Base-by-base conservation (phyloP, 2,113 vertebrate genomes). In the Actenoides hombroni region DNA sequence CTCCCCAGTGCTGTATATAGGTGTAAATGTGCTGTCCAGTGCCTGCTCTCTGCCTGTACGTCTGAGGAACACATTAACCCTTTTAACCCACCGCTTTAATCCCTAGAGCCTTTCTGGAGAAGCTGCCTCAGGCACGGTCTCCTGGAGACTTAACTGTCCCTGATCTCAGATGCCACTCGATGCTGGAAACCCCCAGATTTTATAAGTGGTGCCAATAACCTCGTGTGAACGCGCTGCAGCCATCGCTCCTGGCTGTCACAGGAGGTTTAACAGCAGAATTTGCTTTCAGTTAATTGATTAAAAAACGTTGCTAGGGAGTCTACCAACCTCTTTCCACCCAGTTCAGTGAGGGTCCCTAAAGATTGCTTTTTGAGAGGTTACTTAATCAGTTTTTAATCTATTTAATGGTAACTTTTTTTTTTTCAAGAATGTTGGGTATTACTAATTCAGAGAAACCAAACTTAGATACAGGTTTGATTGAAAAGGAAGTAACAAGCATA, bases 121-220 rank as follows among this genome's bases (percentile, higher is more conserved):
- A 84, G 69, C 90, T 86, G 82, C 78, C 67, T 76, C 0, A 14
- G 92, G 74, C 78, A 75, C 2, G 2, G 17, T 82, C 76, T 92
- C 78, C 82, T 25, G 78, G 48, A 85, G 85, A 3, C 19, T 69
- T 64, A 33, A 86, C 65, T 85, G 83, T 53, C 21, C 28, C 5
- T 19, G n/a, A 35, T 86, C 67, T 83, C 79, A 84, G 74, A 85
- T 82, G 94, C 53, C 44, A 26, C 78, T 80, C 42, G 79, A 51
- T 61, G 67, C 48, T 83, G 90, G 82, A 94, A 94, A 85, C 9
- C 59, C 74, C 35, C 83, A 16, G 88, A 83, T 86, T 94, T 61
- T 83, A 83, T 73, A 49, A 90, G 79, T 5, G 5, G 42, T 78
- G 49, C 1, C 4, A 33, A 51, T 39, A 78, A 75, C 69, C 31